A percentile compares a stretch with the other conserved stretches of the same genome.
phyloP scores from a whole-genome alignment of 2,888 invertebrate species.

The Portevinia maculata region DNA sequence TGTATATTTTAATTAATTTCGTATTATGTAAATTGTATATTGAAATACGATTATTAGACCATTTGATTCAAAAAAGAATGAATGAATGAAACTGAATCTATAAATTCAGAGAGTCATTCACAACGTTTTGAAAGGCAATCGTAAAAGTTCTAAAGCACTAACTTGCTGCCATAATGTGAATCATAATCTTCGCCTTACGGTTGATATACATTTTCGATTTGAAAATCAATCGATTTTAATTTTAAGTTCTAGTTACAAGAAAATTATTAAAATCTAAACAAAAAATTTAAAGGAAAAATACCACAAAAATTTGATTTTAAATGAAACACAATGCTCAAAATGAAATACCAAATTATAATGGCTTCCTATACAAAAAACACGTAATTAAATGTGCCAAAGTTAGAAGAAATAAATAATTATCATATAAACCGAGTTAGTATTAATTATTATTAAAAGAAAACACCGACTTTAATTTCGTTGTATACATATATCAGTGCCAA shows the following conservation, averaged over 20 bases:
- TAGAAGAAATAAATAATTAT: constrained; percentile 25
- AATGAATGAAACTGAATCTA: constrained; percentile 1
- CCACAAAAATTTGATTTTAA: constrained; percentile 1
- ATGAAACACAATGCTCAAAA: constrained; percentile 46
- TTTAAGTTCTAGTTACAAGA: constrained; percentile 1
- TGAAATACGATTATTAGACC: constrained; percentile 20
- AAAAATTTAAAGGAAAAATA: constrained; percentile 1
- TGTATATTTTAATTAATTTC: constrained; percentile 25
- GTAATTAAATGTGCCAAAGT: constrained; percentile 62
- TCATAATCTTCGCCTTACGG: constrained; percentile 48
- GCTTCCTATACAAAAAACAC: constrained; percentile 42
- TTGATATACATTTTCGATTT: constrained; percentile 30
- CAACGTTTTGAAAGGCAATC: constrained; percentile 44
- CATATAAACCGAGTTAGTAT: constrained; percentile 48
- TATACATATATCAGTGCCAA: constrained; percentile 53
- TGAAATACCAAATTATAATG: constrained; percentile 31
- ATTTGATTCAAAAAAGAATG: constrained; percentile 20
- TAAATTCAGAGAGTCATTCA: too few species aligned
- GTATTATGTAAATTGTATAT: constrained; percentile 16
- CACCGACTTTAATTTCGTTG: constrained; percentile 6
- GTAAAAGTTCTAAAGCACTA: constrained; percentile 31
- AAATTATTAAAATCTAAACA: neutral
- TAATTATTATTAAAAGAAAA: neutral
- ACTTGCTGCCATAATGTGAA: constrained; percentile 50
- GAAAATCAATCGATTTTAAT: constrained; percentile 17